These are phyloP conservation scores for Amblyopsis rosae DNA, from an alignment of 2,113 vertebrate species.

Conservation along the genomic window DNA sequence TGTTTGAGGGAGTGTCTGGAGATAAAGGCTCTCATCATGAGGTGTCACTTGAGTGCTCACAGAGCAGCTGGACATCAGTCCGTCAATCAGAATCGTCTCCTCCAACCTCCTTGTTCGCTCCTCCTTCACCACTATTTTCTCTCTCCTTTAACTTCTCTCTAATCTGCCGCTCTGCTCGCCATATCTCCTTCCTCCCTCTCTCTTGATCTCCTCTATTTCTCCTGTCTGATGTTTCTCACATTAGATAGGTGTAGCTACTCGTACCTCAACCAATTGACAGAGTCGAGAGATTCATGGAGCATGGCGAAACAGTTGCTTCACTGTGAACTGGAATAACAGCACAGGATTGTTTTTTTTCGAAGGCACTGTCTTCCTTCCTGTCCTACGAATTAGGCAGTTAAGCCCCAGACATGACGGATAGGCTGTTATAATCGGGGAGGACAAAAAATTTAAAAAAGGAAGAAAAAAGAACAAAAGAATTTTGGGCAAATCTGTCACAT, in stretches of 20 bases:
- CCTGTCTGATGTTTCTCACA: slow-evolving; percentile 16
- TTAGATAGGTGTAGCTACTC: not conserved
- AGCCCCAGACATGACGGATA: slow-evolving; percentile 36
- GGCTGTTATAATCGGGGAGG: slow-evolving; percentile 25
- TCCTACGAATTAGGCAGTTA: slow-evolving; percentile 25
- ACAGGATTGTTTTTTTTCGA: slow-evolving; percentile 6
- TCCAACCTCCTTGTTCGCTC: not conserved
- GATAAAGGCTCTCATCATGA: slow-evolving; percentile 45
- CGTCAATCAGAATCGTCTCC: not conserved
- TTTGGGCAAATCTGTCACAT: slow-evolving; percentile 52
- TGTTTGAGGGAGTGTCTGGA: slow-evolving; percentile 6
- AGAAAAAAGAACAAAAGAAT: slow-evolving; percentile 21
- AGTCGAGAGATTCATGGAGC: slow-evolving; percentile 25
- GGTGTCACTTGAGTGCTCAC: slow-evolving; percentile 59
- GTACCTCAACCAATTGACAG: slow-evolving; percentile 11
- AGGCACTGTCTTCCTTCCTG: slow-evolving; percentile 13
- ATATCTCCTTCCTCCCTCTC: not conserved
- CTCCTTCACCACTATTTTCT: slow-evolving; percentile 14
- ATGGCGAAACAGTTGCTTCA: slow-evolving; percentile 36
- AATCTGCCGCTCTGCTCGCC: not conserved
- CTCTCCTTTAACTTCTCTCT: not conserved
- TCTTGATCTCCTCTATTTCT: slow-evolving; percentile 5
- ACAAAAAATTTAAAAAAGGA: slow-evolving; percentile 34
- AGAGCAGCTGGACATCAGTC: slow-evolving; percentile 27
- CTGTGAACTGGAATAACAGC: slow-evolving; percentile 30